Base-by-base conservation (phyloP, 2,797 vertebrate species). In the Pelodytes ibericus region DNA sequence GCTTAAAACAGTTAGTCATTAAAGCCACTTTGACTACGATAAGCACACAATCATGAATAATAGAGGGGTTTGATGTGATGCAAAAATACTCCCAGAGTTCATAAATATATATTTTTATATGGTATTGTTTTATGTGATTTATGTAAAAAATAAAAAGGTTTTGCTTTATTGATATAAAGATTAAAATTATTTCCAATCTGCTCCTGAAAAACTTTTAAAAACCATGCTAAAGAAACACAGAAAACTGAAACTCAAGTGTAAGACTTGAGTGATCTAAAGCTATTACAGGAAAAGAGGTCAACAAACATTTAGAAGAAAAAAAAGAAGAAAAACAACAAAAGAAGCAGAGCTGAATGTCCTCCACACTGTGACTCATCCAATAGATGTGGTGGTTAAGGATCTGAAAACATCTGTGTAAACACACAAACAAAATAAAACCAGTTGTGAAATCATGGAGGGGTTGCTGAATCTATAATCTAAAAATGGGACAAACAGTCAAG, bases 351-450 rank as follows among this genome's bases (percentile, higher is more conserved):
- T 60, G 62, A 70, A 18, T 36, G 41, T 20, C 36, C 20, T 22
- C 4, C 61, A 65, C 31, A 65, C 68, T 64, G 60, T 49, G 51
- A 72, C 33, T 65, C 62, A 65, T 71, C 60, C 68, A 57, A 58
- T 53, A 63, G 51, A 20, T 51, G 9, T 49, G 39, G 33, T 57
- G 47, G 68, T 77, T 71, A 71, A 59, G 26, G 61, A 59, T 77
- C 68, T 59, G 65, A 65, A 65, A 72, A 66, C 75, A 71, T 71
- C 75, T 77, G 68, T 60, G 69, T 33, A 72, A 65, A 65, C 68
- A 59, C 71, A 63, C n/a, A 71, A 24, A 53, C 15, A 62, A 75
- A 76, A 62, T n/a, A 29, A 13, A 66, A 13, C 61, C 51, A 72
- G 24, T 71, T 65, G 61, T 26, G 15, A 72, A 72, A 41, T 27